These are phyloP conservation scores for Sarcophilus harrisii DNA, from an alignment of 2,797 vertebrate genomes.

Conservation along the genomic window DNA sequence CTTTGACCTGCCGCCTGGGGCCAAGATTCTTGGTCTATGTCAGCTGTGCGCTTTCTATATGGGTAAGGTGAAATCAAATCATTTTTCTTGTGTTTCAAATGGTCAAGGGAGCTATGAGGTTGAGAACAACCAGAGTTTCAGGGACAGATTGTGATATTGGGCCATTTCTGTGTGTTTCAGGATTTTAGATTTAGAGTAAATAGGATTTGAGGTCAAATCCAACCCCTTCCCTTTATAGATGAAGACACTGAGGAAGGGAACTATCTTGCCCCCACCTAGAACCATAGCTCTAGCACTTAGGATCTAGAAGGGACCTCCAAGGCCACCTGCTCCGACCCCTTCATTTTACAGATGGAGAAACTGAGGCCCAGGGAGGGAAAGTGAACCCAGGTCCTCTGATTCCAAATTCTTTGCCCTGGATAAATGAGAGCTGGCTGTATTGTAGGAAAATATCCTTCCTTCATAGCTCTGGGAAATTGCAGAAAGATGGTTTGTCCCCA, in stretches of 20 bases:
- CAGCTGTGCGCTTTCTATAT: slow-evolving; percentile 89
- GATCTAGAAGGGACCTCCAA: background rate
- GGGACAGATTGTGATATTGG: background rate
- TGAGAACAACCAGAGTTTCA: slow-evolving; percentile 50
- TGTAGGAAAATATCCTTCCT: slow-evolving; percentile 18
- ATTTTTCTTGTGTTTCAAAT: slow-evolving; percentile 33
- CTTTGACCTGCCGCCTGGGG: slow-evolving; percentile 86
- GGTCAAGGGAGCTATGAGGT: slow-evolving; percentile 15
- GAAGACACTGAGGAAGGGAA: background rate
- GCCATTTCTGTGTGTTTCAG: background rate
- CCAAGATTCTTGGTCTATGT: slow-evolving; percentile 89
- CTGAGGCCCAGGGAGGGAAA: background rate
- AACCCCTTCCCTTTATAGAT: background rate
- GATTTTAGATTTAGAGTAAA: background rate
- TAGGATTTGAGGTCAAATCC: background rate
- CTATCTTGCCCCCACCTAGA: background rate
- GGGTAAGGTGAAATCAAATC: slow-evolving; percentile 83
- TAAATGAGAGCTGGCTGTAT: background rate
- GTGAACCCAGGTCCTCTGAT: background rate
- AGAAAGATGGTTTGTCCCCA: slow-evolving; percentile 34
- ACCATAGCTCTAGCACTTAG: background rate
- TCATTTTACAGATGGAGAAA: slow-evolving; percentile 1
- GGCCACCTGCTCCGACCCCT: background rate
- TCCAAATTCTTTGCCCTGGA: background rate
- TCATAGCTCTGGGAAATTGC: slow-evolving; percentile 49